Evolutionary conservation across 2,888 invertebrate genomes (phyloP).

Genomic region (Drosophila planitibia): DNA sequence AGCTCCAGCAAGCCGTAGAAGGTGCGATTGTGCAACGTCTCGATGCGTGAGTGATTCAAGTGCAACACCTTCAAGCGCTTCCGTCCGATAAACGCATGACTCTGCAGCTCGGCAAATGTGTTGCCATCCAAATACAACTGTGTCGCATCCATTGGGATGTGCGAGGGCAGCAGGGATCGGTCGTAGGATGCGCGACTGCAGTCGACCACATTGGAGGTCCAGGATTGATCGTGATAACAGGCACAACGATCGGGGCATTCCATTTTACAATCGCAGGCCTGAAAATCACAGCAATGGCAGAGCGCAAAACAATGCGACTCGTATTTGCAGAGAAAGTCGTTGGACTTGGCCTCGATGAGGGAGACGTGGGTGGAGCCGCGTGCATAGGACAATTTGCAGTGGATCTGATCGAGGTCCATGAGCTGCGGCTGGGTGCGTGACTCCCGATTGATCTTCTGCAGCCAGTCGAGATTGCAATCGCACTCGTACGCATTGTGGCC

Average conservation of each 20-base stretch:
- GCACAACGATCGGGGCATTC: constrained; percentile 96
- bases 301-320: constrained; percentile 96
- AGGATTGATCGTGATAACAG: constrained; percentile 97
- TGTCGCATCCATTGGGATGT: constrained; percentile 97
- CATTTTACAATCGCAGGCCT: constrained; percentile 99
- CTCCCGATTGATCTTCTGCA: constrained; percentile 95
- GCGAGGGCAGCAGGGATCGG: constrained; percentile 92
- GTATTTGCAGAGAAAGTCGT: constrained; percentile 96
- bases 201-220: constrained; percentile 97
- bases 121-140: constrained; percentile 97
- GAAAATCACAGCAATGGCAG: constrained; percentile 98
- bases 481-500: constrained; percentile 97
- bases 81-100: constrained; percentile 97
- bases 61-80: constrained; percentile 95
- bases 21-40: constrained; percentile 94
- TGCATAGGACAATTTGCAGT: constrained; percentile 94
- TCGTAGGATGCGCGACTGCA: constrained; percentile 93
- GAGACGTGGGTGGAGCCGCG: constrained; percentile 93
- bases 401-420: constrained; percentile 95
- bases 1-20: constrained; percentile 94
- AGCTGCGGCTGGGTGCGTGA: constrained; percentile 93
- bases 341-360: constrained; percentile 93
- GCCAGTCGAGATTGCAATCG: constrained; percentile 98
- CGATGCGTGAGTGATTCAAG: constrained; percentile 95
- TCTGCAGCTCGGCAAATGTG: constrained; percentile 93